These are phyloP conservation scores for Coluber constrictor DNA, from an alignment of 2,797 vertebrate species.

Conservation along the genomic window DNA sequence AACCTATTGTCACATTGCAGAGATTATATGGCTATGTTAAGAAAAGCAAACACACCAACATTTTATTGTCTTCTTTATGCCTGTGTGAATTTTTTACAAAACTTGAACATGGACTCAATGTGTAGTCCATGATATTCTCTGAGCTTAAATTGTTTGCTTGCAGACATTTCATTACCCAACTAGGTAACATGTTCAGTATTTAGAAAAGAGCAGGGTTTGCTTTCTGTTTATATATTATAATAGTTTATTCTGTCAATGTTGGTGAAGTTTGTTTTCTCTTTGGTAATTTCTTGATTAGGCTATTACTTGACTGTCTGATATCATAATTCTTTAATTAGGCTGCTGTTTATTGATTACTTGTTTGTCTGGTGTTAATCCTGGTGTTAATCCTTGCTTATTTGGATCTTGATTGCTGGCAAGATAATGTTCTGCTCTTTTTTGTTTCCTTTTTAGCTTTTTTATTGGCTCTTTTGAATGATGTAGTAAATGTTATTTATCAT, in stretches of 20 bases:
- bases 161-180: no score
- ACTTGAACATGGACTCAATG: no score
- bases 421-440: neutral
- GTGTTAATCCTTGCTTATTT: neutral
- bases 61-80: neutral
- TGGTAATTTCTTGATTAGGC: neutral
- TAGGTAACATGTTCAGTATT: no score
- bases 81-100: neutral
- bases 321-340: no score
- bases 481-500: neutral
- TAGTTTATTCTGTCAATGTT: neutral
- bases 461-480: neutral
- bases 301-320: neutral
- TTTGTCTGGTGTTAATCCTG: neutral
- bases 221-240: neutral
- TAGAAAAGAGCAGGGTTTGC: no score
- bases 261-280: neutral
- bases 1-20: neutral
- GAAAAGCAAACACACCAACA: neutral
- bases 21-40: neutral
- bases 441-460: neutral
- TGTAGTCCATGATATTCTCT: no score
- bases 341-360: neutral
- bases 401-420: neutral
- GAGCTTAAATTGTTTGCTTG: no score